Evolutionary conservation across 2,113 vertebrate species (phyloP).

Genomic region (zebrafish (Danio rerio)): GRCz12tu NC_133190.1:19129001-19129500

Average conservation of each 20-base stretch:
- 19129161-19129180: slow-evolving; percentile 49
- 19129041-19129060: background rate
- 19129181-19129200: slow-evolving; percentile 54
- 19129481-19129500: no score
- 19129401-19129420: background rate
- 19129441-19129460: no score
- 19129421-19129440: background rate
- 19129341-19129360: background rate
- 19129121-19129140: background rate
- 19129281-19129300: background rate
- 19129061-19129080: background rate
- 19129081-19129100: slow-evolving; percentile 20
- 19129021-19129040: background rate
- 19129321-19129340: background rate
- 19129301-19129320: background rate
- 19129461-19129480: no score
- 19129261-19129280: background rate
- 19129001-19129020: background rate
- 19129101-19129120: background rate
- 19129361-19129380: background rate
- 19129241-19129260: background rate
- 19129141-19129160: slow-evolving; percentile 36
- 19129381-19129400: background rate
- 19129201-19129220: slow-evolving; percentile 57
- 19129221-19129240: background rate